phyloP scores from a whole-genome alignment of 1,140 invertebrate species.

The Drosophila kanapiae region DNA sequence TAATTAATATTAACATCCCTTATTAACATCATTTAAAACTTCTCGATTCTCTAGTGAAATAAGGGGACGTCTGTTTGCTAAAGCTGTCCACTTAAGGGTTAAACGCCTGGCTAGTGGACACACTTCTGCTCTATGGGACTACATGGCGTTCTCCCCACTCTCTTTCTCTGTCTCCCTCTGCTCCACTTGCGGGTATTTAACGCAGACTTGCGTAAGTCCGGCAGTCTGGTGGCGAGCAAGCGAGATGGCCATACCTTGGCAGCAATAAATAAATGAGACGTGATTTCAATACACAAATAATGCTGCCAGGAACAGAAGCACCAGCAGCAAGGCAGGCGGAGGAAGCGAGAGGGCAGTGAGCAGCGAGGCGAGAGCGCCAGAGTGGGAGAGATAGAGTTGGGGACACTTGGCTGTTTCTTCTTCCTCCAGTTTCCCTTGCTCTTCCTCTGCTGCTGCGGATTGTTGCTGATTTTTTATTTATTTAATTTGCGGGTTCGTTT shows the following conservation, averaged over 20 bases:
- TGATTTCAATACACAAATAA: conserved; percentile 85
- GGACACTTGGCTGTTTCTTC: conserved; percentile 44
- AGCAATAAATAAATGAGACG: conserved; percentile 85
- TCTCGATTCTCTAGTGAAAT: too few species aligned
- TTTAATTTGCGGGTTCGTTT: conserved; percentile 74
- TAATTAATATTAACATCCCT: not conserved
- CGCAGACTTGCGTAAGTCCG: conserved; percentile 67
- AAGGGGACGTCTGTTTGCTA: too few species aligned
- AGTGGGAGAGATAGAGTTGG: conserved; percentile 17
- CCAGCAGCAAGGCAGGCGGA: not conserved
- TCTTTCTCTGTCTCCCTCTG: not conserved
- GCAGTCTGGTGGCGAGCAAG: conserved; percentile 9
- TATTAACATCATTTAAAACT: too few species aligned
- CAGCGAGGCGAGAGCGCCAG: conserved; percentile 8
- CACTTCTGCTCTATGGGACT: conserved; percentile 45
- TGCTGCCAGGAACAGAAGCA: conserved; percentile 29
- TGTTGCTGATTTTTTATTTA: conserved; percentile 80
- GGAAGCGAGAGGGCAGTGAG: conserved; percentile 1
- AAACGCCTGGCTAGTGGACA: conserved; percentile 42
- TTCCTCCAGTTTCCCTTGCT: conserved; percentile 41
- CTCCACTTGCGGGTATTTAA: conserved; percentile 62
- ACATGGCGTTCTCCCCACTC: not conserved
- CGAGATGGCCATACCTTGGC: conserved; percentile 56
- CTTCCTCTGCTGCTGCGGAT: conserved; percentile 33
- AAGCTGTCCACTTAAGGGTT: conserved; percentile 29